These are phyloP conservation scores for Drosophila phalerata DNA, from an alignment of 2,888 invertebrate genomes.

Conservation along the genomic window DNA sequence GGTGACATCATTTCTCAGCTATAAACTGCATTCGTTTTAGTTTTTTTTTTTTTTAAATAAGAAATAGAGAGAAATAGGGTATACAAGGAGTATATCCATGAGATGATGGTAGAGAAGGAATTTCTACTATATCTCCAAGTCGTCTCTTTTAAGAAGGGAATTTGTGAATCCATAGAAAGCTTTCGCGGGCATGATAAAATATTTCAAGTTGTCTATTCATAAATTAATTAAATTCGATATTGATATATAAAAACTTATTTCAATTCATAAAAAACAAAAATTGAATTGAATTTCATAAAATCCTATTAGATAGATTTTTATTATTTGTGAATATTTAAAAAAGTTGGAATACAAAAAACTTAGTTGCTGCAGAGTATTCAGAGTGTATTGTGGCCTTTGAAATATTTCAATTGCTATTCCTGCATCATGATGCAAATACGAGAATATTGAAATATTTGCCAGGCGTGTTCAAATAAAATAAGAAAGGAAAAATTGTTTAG, in stretches of 20 bases:
- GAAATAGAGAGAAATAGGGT: not conserved
- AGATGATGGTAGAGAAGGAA: no score
- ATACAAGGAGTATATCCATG: conserved; percentile 3
- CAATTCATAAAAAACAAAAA: no score
- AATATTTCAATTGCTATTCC: conserved; percentile 29
- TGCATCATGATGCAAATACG: conserved; percentile 40
- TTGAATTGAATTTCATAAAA: no score
- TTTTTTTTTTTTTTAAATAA: conserved; percentile 4
- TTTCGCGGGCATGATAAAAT: not conserved
- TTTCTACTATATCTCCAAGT: not conserved
- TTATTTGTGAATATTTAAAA: no score
- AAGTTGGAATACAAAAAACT: no score
- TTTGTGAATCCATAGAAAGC: not conserved
- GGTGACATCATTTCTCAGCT: conserved; percentile 33
- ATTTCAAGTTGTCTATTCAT: no score
- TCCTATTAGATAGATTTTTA: no score
- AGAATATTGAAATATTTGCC: conserved; percentile 55
- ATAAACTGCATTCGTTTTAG: conserved; percentile 32
- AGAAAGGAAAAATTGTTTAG: conserved; percentile 61
- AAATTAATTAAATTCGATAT: no score
- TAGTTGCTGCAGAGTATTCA: conserved; percentile 21
- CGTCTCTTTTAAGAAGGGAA: no score
- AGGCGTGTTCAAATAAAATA: conserved; percentile 48
- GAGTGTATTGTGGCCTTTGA: not conserved
- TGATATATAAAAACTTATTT: no score